A percentile compares a stretch with the other conserved stretches of the same genome.
phyloP scores from a whole-genome alignment of 2,888 invertebrate species.

The Listrodromus nycthemerus region DNA sequence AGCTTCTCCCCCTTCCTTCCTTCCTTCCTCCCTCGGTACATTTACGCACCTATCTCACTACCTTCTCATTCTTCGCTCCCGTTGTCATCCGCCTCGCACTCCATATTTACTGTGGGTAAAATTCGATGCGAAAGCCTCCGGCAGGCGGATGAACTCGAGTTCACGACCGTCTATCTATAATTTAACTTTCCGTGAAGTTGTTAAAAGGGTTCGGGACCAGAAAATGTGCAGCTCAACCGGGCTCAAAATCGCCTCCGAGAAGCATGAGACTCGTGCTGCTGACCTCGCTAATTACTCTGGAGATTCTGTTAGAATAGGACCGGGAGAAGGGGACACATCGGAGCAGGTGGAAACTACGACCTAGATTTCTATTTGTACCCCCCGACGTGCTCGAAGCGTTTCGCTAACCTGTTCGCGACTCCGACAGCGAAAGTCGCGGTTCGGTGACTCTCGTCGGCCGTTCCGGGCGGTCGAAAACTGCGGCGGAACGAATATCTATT shows the following conservation, averaged over 20 bases:
- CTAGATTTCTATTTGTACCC: constrained; percentile 61
- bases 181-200: neutral
- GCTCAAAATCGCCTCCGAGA: too few relatives aligned
- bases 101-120: constrained; percentile 17
- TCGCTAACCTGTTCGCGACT: constrained; percentile 34
- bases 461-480: constrained; percentile 26
- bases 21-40: constrained; percentile 10
- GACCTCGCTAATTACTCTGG: constrained; percentile 60
- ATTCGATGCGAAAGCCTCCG: constrained; percentile 11
- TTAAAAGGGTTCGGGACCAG: neutral
- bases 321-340: constrained; percentile 40
- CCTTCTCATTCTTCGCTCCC: constrained; percentile 2
- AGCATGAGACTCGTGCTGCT: neutral
- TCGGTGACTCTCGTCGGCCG: constrained; percentile 33
- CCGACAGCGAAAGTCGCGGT: constrained; percentile 42
- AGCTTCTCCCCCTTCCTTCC: neutral
- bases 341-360: constrained; percentile 37
- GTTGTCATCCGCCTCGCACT: constrained; percentile 20
- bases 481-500: constrained; percentile 38
- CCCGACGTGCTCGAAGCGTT: constrained; percentile 21
- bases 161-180: neutral
- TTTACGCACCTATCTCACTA: constrained; percentile 41
- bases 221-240: constrained; percentile 17
- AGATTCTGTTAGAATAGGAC: constrained; percentile 61
- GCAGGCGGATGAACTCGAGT: neutral